Evolutionary conservation across 2,113 vertebrate genomes (phyloP), one percentile per base, ranked within the genome.

Genomic region (Mormoops blainvillei): DNA sequence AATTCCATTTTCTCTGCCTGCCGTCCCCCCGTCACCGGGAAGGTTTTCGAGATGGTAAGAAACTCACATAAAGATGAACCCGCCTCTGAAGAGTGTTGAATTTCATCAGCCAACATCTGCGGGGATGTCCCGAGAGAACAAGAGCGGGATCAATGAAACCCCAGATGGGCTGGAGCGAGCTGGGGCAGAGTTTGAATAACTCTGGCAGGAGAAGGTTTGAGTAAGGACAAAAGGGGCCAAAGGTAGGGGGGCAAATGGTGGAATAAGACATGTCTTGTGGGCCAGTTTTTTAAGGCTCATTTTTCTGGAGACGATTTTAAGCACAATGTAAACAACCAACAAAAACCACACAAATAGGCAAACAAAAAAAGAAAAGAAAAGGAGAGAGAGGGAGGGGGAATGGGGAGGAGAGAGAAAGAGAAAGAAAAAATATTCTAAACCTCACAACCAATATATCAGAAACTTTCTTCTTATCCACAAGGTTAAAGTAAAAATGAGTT

Each of bases 61-160:
- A 5, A 12, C 3, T 70, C 38, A 43, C 36, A 83, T 54, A 84
- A 63, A 65, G 58, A 73, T 43, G 52, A 89, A 54, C 22, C 5
- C n/a, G 48, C 19, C 4, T 41, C n/a, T n/a, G 38, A 10, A 38
- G 76, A 4, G 16, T 45, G 13, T 4, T 63, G 54, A 78, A 73
- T 83, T 74, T 95, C 68, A 74, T n/a, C 54, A 82, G 33, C 28
- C 76, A 58, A 31, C 54, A 87, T 83, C 52, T 91, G 18, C 14
- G 5, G 41, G 16, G 18, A 61, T 54, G 20, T 45, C 61, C 38
- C 58, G 70, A 58, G 71, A 73, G 70, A 93, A 58, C 6, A 56
- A 81, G 67, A 77, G 22, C 65, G 83, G 82, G 33, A 41, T 52
- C 67, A 77, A 65, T 91, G 24, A 50, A 20, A 45, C 28, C 50